Evolutionary conservation across 2,888 invertebrate species (phyloP).

Genomic region (Drosophila aldrichi): DNA sequence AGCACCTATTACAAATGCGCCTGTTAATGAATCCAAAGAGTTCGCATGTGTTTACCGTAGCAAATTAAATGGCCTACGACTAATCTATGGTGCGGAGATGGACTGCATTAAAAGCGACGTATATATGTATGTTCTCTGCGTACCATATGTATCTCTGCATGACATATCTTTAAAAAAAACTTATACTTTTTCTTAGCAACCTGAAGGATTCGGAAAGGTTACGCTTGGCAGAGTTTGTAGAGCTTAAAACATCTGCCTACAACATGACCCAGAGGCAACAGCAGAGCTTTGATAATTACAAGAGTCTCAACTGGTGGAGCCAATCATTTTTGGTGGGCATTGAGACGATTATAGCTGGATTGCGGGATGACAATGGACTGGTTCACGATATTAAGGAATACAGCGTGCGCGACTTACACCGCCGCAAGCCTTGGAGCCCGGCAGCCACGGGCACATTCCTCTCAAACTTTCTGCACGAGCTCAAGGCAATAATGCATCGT

Average conservation of each 20-base stretch:
- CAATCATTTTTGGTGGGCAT: constrained; percentile 68
- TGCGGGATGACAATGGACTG: constrained; percentile 44
- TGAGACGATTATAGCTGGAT: constrained; percentile 42
- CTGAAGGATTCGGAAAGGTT: constrained; percentile 36
- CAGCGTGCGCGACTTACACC: constrained; percentile 24
- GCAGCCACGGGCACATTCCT: constrained; percentile 52
- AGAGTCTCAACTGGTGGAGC: constrained; percentile 64
- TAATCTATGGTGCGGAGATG: constrained; percentile 66
- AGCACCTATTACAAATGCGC: constrained; percentile 44
- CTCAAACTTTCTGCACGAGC: constrained; percentile 43
- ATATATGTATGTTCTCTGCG: constrained; percentile 31
- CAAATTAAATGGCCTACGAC: constrained; percentile 29
- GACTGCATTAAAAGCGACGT: constrained; percentile 54
- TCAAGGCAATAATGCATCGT: constrained; percentile 39
- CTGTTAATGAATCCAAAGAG: constrained; percentile 59
- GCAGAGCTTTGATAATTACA: constrained; percentile 36
- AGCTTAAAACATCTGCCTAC: constrained; percentile 50
- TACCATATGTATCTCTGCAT: neutral
- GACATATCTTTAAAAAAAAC: neutral
- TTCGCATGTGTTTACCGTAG: constrained; percentile 44
- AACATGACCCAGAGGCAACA: constrained; percentile 15
- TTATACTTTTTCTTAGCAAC: constrained; percentile 30
- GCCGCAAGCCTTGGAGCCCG: constrained; percentile 57
- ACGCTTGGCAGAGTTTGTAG: constrained; percentile 44
- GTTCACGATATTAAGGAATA: constrained; percentile 31